Conservation (phyloP, 2,113 vertebrate genomes). For the Aptenodytes forsteri region DNA sequence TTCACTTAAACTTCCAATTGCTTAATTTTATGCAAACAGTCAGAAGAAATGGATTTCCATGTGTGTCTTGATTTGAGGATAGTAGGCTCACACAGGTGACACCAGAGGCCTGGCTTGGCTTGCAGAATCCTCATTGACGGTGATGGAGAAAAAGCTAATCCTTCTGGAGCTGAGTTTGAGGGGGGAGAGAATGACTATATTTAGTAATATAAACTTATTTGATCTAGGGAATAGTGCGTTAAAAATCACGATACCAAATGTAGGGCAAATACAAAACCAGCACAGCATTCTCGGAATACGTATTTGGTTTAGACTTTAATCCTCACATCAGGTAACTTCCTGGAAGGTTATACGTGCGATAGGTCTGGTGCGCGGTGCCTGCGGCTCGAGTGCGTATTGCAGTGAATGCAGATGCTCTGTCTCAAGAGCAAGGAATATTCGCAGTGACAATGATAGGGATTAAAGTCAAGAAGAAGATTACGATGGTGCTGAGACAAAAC, state of each 20-base stretch:
- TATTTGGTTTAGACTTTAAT: not conserved
- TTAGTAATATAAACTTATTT: not conserved
- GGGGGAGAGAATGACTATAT: not conserved
- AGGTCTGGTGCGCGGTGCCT: too few species aligned
- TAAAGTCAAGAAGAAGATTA: not conserved
- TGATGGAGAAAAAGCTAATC: not conserved
- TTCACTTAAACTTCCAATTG: not conserved
- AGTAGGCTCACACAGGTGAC: not conserved
- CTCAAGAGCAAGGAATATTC: too few species aligned
- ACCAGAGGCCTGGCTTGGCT: not conserved
- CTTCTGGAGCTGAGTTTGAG: not conserved
- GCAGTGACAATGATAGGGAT: rapidly evolving
- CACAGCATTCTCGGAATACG: not conserved
- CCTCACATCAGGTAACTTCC: not conserved
- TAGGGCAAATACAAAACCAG: not conserved
- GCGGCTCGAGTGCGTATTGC: rapidly evolving
- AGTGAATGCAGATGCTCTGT: too few species aligned
- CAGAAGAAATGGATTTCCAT: not conserved
- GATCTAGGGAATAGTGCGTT: not conserved
- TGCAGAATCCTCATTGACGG: not conserved
- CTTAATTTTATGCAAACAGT: not conserved
- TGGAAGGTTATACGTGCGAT: not conserved
- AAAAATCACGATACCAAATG: not conserved
- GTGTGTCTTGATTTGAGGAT: not conserved
- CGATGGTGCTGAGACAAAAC: not conserved